A percentile compares a stretch with the other conserved stretches of the same genome.
phyloP scores from a whole-genome alignment of 2,888 invertebrate species.

The Leptopilina drosophilae region DNA sequence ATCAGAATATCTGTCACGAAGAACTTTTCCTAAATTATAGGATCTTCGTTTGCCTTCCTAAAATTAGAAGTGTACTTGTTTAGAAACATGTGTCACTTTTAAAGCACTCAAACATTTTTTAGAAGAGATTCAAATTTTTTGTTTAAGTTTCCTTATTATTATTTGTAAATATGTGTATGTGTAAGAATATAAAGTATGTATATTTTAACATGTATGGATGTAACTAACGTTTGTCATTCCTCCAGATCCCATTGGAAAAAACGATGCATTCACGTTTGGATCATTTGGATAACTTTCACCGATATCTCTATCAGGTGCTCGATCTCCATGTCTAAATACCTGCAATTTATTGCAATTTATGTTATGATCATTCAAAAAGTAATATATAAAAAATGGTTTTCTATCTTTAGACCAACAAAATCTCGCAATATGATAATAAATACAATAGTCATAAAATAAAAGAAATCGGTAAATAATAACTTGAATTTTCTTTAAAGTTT shows the following conservation, averaged over 20 bases:
- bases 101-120: no score
- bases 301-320: slow-evolving; percentile 50
- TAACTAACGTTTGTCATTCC: slow-evolving; percentile 59
- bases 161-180: not conserved
- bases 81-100: no score
- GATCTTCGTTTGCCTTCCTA: slow-evolving; percentile 80
- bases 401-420: no score
- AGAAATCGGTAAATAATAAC: not conserved
- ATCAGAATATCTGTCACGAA: slow-evolving; percentile 77
- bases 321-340: slow-evolving; percentile 63
- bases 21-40: slow-evolving; percentile 78
- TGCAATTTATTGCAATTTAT: slow-evolving; percentile 20
- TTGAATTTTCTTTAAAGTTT: no score
- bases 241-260: slow-evolving; percentile 58
- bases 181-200: not conserved
- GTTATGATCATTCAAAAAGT: not conserved
- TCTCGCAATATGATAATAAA: not conserved
- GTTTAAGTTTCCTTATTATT: not conserved
- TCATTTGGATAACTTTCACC: slow-evolving; percentile 58
- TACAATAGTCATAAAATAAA: not conserved
- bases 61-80: slow-evolving; percentile 22
- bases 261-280: slow-evolving; percentile 50
- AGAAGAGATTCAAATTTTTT: not conserved
- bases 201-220: not conserved
- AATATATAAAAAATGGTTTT: no score